Base-by-base conservation (phyloP, 2,888 invertebrate genomes). In the Dryobotodes eremita region DNA sequence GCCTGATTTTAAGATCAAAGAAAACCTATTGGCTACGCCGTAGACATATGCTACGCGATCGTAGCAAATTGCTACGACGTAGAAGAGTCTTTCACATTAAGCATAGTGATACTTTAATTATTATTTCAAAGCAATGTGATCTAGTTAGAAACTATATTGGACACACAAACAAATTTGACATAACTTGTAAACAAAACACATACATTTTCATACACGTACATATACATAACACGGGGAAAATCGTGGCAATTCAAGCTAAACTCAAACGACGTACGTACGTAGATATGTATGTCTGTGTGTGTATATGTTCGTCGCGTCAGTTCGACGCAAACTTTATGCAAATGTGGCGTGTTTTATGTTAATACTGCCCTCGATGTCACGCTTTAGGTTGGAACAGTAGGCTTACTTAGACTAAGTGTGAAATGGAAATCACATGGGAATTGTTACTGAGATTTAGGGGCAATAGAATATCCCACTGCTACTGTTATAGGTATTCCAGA, bases 341-440 rank as follows among this genome's bases (percentile, higher is more conserved):
- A 87, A 86, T 86, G 74, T 65, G 68, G 77, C 73, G 74, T 46
- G 79, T 78, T 87, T 88, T 87, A 88, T 79, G 86, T 78, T 88
- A 86, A 88, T 86, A 57, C 76, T 66, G 55, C 65, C 68, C 42
- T 74, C 48, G 57, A 57, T 61, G 80, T 17, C 66, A 72, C 48
- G 26, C 59, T 57, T 20, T 0, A 53, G 46, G 7, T 11, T 3
- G 5, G 11, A n/a, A 13, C 87, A 86, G 84, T 70, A 79, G 84
- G 55, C 55, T 70, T 23, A 86, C 66, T 79, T 48, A 10, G 1
- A 57, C 13, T 31, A 23, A 46, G 15, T 17, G 15, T 53, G 11
- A 68, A 66, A 66, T 55, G 2, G n/a, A 70, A 23, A 13, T n/a
- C 2, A 53, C 6, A 31, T 50, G 36, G 26, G 0, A 42, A 42